Base-by-base conservation (phyloP, 1,140 invertebrate genomes). In the Tetranychus urticae region DNA sequence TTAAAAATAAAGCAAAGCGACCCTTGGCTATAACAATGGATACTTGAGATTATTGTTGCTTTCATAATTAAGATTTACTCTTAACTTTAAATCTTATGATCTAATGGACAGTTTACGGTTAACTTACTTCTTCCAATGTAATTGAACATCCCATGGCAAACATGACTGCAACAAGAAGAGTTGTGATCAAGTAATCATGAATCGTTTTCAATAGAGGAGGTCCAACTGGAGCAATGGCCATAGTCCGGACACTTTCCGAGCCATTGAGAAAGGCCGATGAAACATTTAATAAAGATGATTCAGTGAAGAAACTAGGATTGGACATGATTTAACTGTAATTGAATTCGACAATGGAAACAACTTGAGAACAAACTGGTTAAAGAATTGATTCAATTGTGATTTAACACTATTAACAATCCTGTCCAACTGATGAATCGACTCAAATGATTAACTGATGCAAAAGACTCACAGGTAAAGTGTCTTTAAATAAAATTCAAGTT, bases 141-240 rank as follows among this genome's bases (percentile, higher is more conserved):
- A 71, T 70, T 13, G 66, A 66, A 50, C 68, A 68, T 34, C 71
- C 71, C 70, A 72, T 71, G 4, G 70, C 67, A 56, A 71, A 68
- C 71, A 72, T 72, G 31, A 72, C 69, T 7, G 68, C 61, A 1
- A 70, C 62, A 1, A 71, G 59, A 4, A 69, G 62, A 14, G 63
- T 47, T 13, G 68, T 66, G 5, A 71, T 58, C 14, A 70, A 60
- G 36, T 66, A 56, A 60, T 71, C 68, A 34, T 67, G 67, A 23
- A 58, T 66, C 34, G 57, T 62, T 62, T 70, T 69, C 47, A 70
- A 63, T 13, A 66, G 5, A 13, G 65, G 66, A 54, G 61, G 62
- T 48, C 62, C 63, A 31, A 8, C 50, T 8, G 23, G 7, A n/a
- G 50, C 6, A n/a, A 52, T 33, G n/a, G 31, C 50, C 50, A 33